Conservation (phyloP, 2,797 vertebrate species). For the Pseudocheirus occidentalis region DNA sequence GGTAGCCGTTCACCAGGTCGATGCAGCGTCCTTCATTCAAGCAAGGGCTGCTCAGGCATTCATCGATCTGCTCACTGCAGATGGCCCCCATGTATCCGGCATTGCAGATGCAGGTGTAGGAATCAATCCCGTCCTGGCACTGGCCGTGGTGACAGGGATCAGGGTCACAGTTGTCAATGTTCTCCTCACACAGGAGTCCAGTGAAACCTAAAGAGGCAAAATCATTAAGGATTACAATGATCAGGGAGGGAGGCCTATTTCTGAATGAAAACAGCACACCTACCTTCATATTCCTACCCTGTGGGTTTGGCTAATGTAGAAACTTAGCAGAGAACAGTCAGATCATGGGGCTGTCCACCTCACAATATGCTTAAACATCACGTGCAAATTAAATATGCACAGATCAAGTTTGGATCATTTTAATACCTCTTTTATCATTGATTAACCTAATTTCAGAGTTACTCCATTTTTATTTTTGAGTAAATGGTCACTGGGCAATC, state of each 20-base stretch:
- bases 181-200: conserved; percentile 90
- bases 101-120: conserved; percentile 90
- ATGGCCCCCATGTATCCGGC: conserved; percentile 93
- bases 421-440: not conserved
- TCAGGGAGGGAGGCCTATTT: not conserved
- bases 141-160: conserved; percentile 93
- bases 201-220: conserved; percentile 87
- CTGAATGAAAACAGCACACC: not conserved
- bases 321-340: too few species aligned
- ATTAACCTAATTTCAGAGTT: not conserved
- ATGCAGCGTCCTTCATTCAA: conserved; percentile 93
- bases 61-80: conserved; percentile 93
- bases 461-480: not conserved
- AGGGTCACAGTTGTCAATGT: conserved; percentile 93
- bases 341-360: not conserved
- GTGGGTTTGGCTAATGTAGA: not conserved
- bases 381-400: not conserved
- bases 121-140: conserved; percentile 93
- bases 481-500: not conserved
- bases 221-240: not conserved
- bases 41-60: conserved; percentile 95
- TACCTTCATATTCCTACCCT: not conserved
- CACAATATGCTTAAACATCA: not conserved
- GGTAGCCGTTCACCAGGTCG: conserved; percentile 93
- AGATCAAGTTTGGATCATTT: not conserved